These are phyloP conservation scores for Cheilosia vernalis DNA, from an alignment of 2,888 invertebrate species.

Conservation along the genomic window DNA sequence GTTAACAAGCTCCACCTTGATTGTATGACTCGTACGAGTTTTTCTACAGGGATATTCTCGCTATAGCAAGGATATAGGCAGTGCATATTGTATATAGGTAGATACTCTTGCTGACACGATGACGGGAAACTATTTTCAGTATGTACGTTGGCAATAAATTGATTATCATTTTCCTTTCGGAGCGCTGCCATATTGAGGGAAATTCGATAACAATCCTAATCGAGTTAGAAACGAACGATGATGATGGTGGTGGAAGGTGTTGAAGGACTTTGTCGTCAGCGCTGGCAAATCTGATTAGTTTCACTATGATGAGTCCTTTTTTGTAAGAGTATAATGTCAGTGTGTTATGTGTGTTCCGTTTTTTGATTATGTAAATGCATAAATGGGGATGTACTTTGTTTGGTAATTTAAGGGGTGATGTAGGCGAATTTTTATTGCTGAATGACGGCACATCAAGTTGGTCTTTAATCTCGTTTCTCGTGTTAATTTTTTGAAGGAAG, in stretches of 20 bases:
- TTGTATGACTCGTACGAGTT: conserved; percentile 24
- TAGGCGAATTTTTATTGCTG: too few relatives aligned
- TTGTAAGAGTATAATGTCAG: background rate
- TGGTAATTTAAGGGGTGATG: background rate
- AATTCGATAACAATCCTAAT: conserved; percentile 69
- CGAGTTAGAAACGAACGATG: conserved; percentile 55
- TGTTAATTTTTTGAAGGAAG: too few relatives aligned
- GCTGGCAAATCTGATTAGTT: conserved; percentile 46
- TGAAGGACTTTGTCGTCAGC: conserved; percentile 25
- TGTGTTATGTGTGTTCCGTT: background rate
- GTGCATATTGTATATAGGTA: conserved; percentile 12
- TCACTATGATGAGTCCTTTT: conserved; percentile 29
- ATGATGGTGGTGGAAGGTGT: conserved; percentile 41
- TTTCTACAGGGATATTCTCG: background rate
- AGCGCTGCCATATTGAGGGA: conserved; percentile 24
- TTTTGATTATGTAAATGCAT: background rate
- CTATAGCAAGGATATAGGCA: background rate
- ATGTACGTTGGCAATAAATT: conserved; percentile 51
- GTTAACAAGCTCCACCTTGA: conserved; percentile 54
- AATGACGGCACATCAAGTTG: too few relatives aligned
- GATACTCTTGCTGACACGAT: background rate
- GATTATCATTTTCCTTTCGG: conserved; percentile 66
- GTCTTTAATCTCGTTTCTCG: too few relatives aligned
- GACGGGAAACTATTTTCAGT: conserved; percentile 36
- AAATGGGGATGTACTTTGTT: background rate